Percentiles rank a stretch among this genome's conserved stretches.
Conservation (phyloP, 2,888 invertebrate species). For the Panopea generosa region DNA sequence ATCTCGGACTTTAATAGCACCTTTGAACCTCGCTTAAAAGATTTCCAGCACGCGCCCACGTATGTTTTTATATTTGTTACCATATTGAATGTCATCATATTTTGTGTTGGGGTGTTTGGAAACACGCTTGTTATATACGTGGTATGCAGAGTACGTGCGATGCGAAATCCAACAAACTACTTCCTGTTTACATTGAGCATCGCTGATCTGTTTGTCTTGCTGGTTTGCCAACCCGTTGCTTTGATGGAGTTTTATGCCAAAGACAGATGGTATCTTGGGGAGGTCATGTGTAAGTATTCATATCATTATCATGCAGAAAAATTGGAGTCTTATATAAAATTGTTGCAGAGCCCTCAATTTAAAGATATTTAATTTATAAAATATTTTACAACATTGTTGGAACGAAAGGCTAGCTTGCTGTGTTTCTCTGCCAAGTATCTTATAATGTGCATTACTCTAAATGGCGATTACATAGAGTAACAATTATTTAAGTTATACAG, state of each 20-base stretch:
- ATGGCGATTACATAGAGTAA: too few relatives aligned
- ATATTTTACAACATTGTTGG: too few relatives aligned
- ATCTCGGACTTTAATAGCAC: too few relatives aligned
- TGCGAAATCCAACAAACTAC: conserved; percentile 97
- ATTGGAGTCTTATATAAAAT: too few relatives aligned
- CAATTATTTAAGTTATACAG: too few relatives aligned
- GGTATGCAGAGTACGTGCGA: conserved; percentile 95
- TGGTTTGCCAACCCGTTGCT: conserved; percentile 96
- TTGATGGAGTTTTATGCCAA: conserved; percentile 96
- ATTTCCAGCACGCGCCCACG: conserved; percentile 77
- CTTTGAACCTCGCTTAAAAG: background rate
- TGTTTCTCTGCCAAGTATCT: too few relatives aligned
- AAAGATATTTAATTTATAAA: too few relatives aligned
- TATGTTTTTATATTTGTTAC: conserved; percentile 96
- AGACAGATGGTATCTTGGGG: conserved; percentile 96
- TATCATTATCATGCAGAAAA: background rate
- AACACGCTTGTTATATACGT: conserved; percentile 97
- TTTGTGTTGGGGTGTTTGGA: conserved; percentile 95
- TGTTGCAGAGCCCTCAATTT: too few relatives aligned
- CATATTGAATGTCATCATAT: conserved; percentile 94
- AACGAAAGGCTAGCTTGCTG: too few relatives aligned
- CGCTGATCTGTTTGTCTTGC: conserved; percentile 96
- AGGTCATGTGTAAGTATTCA: conserved; percentile 96
- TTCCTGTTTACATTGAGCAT: conserved; percentile 97
- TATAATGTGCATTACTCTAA: too few relatives aligned